Evolutionary conservation across 2,797 vertebrate species (phyloP), one percentile per base, ranked within the genome.

Genomic region (Gymnocypris eckloni): DNA sequence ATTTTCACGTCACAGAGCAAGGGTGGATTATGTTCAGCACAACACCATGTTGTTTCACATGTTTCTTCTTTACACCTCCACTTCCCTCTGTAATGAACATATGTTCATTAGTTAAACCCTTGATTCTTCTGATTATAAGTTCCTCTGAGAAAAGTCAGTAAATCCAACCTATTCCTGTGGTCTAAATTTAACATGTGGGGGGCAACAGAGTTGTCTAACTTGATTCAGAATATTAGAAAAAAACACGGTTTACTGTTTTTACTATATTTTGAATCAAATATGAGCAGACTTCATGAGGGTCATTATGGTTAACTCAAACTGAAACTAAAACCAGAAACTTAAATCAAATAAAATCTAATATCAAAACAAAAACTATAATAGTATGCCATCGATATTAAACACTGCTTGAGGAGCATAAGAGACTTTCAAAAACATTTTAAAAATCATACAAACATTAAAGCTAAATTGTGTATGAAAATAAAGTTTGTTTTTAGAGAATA

Each of bases 31-130:
- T 39, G 75, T 56, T 77, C 52, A 41, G 20, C 33, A 41, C 6
- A 56, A n/a, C 52, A 59, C 12, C 12, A 41, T n/a, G 11, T 52
- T 33, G 48, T 56, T 59, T 59, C 12, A 15, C 75, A 10, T 76
- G 73, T 20, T 54, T 28, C 25, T 48, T 80, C 25, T 50, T 50
- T 50, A 80, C 61, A 80, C 78, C 43, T 50, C 25, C 43, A 28
- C 78, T 67, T 61, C 25, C 10, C 48, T 80, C 18, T 18, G 4
- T 20, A 33, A 20, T 67, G 78, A 25, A 80, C 59, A 67, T 28
- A 66, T 66, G 61, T 50, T 39, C 33, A 56, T 13, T 33, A 13
- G 50, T 37, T 80, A 3, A 80, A 66, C 61, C 10, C 41, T 22
- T 66, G 16, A 79, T 66, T 66, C 41, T 3, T 50, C 10, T 80